Base-by-base conservation (phyloP, 2,113 vertebrate genomes). In the Patagioenas fasciata region DNA sequence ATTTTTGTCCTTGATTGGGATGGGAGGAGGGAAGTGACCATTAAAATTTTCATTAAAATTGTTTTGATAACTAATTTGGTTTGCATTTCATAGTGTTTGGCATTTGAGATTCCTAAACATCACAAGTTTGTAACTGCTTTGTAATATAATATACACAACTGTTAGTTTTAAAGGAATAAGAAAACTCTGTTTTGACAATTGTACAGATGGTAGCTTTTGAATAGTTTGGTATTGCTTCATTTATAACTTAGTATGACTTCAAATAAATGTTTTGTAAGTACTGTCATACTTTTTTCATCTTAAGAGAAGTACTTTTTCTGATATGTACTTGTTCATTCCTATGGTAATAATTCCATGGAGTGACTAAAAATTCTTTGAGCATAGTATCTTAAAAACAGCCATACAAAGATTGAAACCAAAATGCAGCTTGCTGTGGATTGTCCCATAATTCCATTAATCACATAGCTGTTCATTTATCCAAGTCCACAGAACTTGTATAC, bases 61-160 rank as follows among this genome's bases (percentile, higher is more conserved):
- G 95, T 97, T 97, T 97, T 93, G 95, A 94, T 93, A 97, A 91
- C 78, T 92, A 70, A 93, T 94, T 96, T 97, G 95, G 93, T 98
- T 90, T 94, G 91, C 80, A 89, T 97, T 98, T 97, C 94, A 54
- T 95, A 97, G 82, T 95, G 80, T 96, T 98, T 88, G 95, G 88
- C 93, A 89, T 95, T 93, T 93, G 91, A 74, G 57, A 91, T 92
- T 95, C 74, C 64, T 86, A 83, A 95, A 87, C 64, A 91, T 93
- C 89, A 85, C 53, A 95, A 70, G 69, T 96, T 91, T 98, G 95
- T 97, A 95, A 96, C 95, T 98, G 92, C 87, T 97, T 95, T 97
- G 95, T 97, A 97, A 94, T 90, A 95, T 80, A 96, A 93, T 90
- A 96, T 80, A 96, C 51, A 64, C 86, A 94, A 69, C 57, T 95